A percentile compares a stretch with the other conserved stretches of the same genome.
Conservation (phyloP, 2,113 vertebrate species). For the Pygoscelis adeliae region DNA sequence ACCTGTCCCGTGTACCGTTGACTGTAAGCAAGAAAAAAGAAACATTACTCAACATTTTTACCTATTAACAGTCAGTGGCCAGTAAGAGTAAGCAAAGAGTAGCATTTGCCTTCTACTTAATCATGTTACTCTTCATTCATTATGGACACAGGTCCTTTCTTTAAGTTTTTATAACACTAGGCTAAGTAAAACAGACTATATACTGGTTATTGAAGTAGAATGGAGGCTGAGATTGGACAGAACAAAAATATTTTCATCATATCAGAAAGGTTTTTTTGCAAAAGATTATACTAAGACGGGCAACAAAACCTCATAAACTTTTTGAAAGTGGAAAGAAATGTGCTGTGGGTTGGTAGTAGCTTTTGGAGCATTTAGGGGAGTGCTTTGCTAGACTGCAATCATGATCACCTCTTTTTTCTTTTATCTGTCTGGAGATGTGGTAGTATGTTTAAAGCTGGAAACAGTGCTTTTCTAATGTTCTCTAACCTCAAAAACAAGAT, state of each 20-base stretch:
- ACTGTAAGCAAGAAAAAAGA: neutral
- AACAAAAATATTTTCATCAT: neutral
- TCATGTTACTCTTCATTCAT: neutral
- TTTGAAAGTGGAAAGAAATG: neutral
- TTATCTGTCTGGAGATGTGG: conserved; percentile 21
- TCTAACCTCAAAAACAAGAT: conserved; percentile 45
- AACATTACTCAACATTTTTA: neutral
- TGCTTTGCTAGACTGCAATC: neutral
- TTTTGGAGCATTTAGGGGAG: neutral
- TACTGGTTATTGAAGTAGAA: neutral
- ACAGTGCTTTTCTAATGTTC: conserved; percentile 26
- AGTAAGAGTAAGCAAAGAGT: neutral
- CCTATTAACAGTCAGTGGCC: neutral
- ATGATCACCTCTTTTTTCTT: neutral
- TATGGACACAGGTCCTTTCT: neutral
- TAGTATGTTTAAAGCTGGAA: conserved; percentile 10
- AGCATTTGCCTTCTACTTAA: neutral
- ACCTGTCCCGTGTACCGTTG: neutral
- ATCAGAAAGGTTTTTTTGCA: neutral
- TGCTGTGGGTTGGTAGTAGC: neutral
- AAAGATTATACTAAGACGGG: neutral
- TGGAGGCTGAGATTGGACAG: neutral
- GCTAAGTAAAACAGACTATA: neutral
- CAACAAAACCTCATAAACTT: neutral
- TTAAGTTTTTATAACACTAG: neutral